Percentiles rank a stretch among this genome's conserved stretches.
phyloP scores from a whole-genome alignment of 2,888 invertebrate species.

The Hydrotaea diabolus region DNA sequence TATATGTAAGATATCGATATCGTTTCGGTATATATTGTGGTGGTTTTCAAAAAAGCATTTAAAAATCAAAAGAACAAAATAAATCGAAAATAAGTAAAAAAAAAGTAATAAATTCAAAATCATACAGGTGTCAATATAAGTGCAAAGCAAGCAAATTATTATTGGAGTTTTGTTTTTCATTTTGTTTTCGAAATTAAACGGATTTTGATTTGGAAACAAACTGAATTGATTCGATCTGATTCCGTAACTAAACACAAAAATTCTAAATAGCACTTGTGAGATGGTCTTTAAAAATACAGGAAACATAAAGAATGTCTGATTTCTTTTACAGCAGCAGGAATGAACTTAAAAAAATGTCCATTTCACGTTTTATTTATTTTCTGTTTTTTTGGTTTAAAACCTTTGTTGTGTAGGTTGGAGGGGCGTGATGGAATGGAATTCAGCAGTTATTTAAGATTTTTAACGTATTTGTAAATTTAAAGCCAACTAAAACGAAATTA shows the following conservation, averaged over 20 bases:
- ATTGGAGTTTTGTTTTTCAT: conserved; percentile 49
- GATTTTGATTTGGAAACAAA: conserved; percentile 50
- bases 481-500: conserved; percentile 52
- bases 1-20: not conserved
- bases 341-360: not conserved
- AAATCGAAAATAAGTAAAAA: not conserved
- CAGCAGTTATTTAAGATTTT: not conserved
- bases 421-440: conserved; percentile 3
- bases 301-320: conserved; percentile 41
- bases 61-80: conserved; percentile 9
- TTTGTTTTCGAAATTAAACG: conserved; percentile 36
- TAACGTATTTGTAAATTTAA: conserved; percentile 27
- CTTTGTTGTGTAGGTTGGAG: conserved; percentile 1
- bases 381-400: not conserved
- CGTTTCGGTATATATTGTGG: not conserved
- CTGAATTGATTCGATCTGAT: conserved; percentile 39
- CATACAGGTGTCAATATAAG: conserved; percentile 26
- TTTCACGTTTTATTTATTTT: conserved; percentile 6
- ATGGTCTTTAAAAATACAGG: conserved; percentile 74
- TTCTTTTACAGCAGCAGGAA: conserved; percentile 2
- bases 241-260: conserved; percentile 33
- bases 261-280: conserved; percentile 81
- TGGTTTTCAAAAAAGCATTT: conserved; percentile 28
- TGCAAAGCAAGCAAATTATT: conserved; percentile 62
- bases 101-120: conserved; percentile 19